Percentiles rank a stretch among this genome's conserved stretches.
Evolutionary conservation across 2,113 vertebrate species (phyloP).

Genomic region (Actenoides lindsayi): DNA sequence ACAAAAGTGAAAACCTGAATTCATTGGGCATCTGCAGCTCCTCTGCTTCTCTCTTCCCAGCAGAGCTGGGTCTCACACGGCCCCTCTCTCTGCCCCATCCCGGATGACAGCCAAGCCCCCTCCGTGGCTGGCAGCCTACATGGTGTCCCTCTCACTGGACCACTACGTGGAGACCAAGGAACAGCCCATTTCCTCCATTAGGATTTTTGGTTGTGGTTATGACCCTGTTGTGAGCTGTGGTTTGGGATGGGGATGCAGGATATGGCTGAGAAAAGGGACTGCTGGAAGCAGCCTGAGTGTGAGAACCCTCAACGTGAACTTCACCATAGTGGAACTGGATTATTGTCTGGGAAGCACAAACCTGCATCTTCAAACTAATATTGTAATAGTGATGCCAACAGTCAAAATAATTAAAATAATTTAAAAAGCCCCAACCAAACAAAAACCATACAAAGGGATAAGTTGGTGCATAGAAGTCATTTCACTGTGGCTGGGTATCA

Average conservation of each 20-base stretch:
- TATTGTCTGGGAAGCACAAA: background rate
- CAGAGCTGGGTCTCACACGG: accelerated
- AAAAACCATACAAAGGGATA: background rate
- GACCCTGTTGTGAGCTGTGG: accelerated
- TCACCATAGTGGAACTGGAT: accelerated
- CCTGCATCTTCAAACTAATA: background rate
- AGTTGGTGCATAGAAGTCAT: background rate
- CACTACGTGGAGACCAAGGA: background rate
- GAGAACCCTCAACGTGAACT: background rate
- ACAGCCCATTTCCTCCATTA: background rate
- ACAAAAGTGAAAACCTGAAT: constrained; percentile 53
- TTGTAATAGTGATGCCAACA: background rate
- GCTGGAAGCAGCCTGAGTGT: background rate
- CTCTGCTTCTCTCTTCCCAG: background rate
- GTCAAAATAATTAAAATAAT: background rate
- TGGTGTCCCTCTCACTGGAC: background rate
- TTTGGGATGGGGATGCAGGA: background rate
- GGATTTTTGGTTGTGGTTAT: background rate
- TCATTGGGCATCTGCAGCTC: background rate
- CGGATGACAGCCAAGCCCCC: accelerated
- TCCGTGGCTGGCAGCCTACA: background rate
- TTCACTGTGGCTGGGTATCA: background rate
- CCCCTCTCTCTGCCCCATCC: background rate
- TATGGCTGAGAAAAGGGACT: background rate
- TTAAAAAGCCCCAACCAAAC: background rate